Percentiles rank a stretch among this genome's conserved stretches.
These are phyloP conservation scores for Drosophila busckii DNA, from an alignment of 1,140 invertebrate genomes.

Conservation along the genomic window DNA sequence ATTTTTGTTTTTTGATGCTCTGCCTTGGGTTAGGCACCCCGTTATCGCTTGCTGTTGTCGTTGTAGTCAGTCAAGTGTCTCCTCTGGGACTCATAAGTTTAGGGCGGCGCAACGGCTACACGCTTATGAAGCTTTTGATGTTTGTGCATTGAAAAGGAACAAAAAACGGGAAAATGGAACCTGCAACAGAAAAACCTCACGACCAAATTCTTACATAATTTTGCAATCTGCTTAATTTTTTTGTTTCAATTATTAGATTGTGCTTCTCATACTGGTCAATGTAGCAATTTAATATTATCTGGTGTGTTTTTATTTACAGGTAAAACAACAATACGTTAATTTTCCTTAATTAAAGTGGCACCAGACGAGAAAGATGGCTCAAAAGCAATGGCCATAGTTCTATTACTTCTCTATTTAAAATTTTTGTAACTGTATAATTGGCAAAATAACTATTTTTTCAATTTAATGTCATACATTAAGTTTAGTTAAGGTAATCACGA, in stretches of 20 bases:
- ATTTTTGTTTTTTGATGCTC: conserved; percentile 6
- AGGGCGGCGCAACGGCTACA: conserved; percentile 31
- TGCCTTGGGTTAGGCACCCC: conserved; percentile 10
- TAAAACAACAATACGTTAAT: no score
- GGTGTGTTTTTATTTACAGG: no score
- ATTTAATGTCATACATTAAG: no score
- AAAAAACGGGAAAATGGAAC: conserved; percentile 2
- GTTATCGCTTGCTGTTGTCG: conserved; percentile 24
- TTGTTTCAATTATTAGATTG: conserved; percentile 18
- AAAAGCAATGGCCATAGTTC: no score
- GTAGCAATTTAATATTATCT: conserved; percentile 73
- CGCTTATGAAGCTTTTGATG: conserved; percentile 74
- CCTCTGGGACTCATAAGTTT: conserved; percentile 63
- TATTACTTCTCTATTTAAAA: no score
- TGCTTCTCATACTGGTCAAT: conserved; percentile 46
- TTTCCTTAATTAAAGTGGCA: no score
- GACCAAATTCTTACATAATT: conserved; percentile 45
- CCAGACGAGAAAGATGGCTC: no score
- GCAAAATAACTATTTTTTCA: no score
- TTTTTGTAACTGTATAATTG: no score
- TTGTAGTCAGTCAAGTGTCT: conserved; percentile 71
- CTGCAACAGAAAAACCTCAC: conserved; percentile 21
- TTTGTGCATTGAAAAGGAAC: conserved; percentile 29
- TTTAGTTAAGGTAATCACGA: no score
- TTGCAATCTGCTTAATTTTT: conserved; percentile 23